Percentiles rank a stretch among this genome's conserved stretches.
Conservation (phyloP, 1,140 invertebrate species). For the Drosophila nigromelanica region DNA sequence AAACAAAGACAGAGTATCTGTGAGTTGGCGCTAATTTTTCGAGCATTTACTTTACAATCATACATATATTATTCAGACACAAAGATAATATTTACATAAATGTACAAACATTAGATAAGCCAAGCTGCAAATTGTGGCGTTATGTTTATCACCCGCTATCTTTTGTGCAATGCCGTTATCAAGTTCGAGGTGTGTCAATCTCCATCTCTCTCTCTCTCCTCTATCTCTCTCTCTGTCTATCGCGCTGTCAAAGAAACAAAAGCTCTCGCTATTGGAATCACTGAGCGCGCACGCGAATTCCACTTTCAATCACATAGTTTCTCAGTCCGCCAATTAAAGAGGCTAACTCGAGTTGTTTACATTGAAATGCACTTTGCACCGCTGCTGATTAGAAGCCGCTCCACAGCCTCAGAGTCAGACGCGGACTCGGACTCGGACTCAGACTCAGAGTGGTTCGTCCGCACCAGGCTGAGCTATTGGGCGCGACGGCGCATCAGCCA, state of each 20-base stretch:
- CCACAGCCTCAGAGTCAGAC: background rate
- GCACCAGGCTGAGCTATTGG: constrained; percentile 83
- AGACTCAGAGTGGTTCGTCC: constrained; percentile 49
- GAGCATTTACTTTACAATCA: too few species aligned
- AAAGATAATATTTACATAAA: too few species aligned
- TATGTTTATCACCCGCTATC: background rate
- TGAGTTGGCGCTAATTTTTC: too few species aligned
- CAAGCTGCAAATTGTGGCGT: background rate
- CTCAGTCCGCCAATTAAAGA: constrained; percentile 3
- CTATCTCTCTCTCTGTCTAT: background rate
- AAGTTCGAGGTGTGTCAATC: constrained; percentile 7
- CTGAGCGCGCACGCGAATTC: constrained; percentile 5
- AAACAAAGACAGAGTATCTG: too few species aligned
- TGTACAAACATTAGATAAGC: background rate
- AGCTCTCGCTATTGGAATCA: background rate
- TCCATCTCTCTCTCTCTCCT: background rate
- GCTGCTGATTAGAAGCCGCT: constrained; percentile 40
- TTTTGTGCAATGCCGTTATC: constrained; percentile 26
- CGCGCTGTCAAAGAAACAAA: background rate
- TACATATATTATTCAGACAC: too few species aligned
- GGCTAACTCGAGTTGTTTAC: constrained; percentile 32
- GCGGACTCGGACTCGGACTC: background rate
- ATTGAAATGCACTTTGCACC: constrained; percentile 20
- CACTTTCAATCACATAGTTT: background rate
- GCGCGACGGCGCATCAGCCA: constrained; percentile 77